phyloP scores from a whole-genome alignment of 2,888 invertebrate species.

The Panorpa germanica region DNA sequence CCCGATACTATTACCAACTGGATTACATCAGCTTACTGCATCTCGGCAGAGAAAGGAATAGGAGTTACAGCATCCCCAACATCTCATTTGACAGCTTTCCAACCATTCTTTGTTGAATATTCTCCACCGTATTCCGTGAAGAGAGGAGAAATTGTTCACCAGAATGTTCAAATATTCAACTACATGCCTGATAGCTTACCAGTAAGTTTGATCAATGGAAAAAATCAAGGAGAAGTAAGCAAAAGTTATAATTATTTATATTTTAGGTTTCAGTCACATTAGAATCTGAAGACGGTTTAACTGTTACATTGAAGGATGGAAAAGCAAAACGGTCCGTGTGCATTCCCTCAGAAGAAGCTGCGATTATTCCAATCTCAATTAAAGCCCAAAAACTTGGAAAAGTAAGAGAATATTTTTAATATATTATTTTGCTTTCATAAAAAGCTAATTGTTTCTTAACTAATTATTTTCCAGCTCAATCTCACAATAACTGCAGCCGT shows the following conservation, averaged over 20 bases:
- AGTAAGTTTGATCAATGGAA: conserved; percentile 41
- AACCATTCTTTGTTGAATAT: conserved; percentile 53
- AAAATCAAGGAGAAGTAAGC: no score
- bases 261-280: no score
- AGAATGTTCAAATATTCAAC: conserved; percentile 57
- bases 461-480: no score
- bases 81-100: conserved; percentile 44
- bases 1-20: conserved; percentile 66
- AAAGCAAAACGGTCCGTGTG: not conserved
- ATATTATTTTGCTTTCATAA: no score
- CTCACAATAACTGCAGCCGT: conserved; percentile 29
- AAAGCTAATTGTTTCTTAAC: no score
- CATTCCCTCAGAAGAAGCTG: conserved; percentile 7
- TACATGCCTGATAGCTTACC: conserved; percentile 43
- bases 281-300: conserved; percentile 9
- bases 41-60: conserved; percentile 50
- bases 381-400: no score
- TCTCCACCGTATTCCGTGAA: conserved; percentile 59
- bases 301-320: not conserved
- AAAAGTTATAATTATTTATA: no score
- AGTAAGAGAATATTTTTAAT: no score
- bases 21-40: conserved; percentile 61
- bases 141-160: conserved; percentile 53
- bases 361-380: no score
- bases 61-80: conserved; percentile 36